A percentile compares a stretch with the other conserved stretches of the same genome.
Evolutionary conservation across 2,113 vertebrate species (phyloP).

Genomic region (Perca flavescens): DNA sequence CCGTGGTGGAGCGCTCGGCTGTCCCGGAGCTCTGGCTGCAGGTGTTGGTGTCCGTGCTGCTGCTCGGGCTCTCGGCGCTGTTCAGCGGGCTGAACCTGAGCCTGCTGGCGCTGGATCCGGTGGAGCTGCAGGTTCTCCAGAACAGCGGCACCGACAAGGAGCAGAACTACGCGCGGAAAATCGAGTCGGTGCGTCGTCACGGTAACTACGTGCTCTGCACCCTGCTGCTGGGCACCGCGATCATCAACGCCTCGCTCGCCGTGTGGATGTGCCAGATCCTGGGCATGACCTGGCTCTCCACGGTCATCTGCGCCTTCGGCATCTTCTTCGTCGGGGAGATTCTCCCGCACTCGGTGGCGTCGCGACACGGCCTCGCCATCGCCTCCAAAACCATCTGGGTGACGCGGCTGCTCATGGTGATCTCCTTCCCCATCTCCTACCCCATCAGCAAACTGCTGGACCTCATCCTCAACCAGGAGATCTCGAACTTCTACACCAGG

Average conservation of each 20-base stretch:
- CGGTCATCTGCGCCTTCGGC: slow-evolving; percentile 89
- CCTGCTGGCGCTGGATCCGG: slow-evolving; percentile 92
- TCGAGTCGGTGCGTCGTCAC: slow-evolving; percentile 92
- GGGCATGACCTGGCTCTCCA: slow-evolving; percentile 90
- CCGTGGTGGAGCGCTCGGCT: slow-evolving; percentile 81
- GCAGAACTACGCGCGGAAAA: slow-evolving; percentile 91
- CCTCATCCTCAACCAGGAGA: slow-evolving; percentile 93
- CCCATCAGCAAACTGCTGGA: slow-evolving; percentile 96
- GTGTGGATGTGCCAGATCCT: slow-evolving; percentile 93
- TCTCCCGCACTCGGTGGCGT: slow-evolving; percentile 94
- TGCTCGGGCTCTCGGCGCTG: slow-evolving; percentile 90
- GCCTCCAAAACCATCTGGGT: slow-evolving; percentile 94
- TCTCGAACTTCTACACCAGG: slow-evolving; percentile 94
- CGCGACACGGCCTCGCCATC: slow-evolving; percentile 94
- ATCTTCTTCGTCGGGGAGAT: slow-evolving; percentile 95
- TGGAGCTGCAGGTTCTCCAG: slow-evolving; percentile 94
- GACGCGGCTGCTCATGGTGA: slow-evolving; percentile 93
- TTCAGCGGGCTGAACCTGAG: slow-evolving; percentile 94
- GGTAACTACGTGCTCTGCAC: slow-evolving; percentile 95
- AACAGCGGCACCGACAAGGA: slow-evolving; percentile 94
- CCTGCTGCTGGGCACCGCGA: slow-evolving; percentile 90
- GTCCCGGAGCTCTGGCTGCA: slow-evolving; percentile 87
- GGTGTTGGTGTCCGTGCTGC: slow-evolving; percentile 87
- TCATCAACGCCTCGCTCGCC: slow-evolving; percentile 92
- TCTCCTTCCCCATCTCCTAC: slow-evolving; percentile 94